Conservation (phyloP, 2,797 vertebrate species). For the Enteromius treurensis region DNA sequence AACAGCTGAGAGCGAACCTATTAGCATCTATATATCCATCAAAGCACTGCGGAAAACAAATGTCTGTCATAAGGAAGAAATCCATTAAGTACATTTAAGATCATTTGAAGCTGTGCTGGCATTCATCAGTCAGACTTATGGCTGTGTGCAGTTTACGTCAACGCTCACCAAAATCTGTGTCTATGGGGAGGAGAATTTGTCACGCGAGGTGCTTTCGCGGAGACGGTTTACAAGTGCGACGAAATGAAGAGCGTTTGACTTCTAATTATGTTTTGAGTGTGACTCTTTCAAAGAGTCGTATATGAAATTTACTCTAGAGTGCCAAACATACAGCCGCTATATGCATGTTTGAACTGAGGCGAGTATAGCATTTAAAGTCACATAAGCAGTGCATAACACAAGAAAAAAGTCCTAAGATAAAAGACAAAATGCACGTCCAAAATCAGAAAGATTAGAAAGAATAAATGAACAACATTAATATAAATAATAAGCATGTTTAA, state of each 20-base stretch:
- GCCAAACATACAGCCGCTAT: constrained; percentile 8
- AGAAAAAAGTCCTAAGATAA: neutral
- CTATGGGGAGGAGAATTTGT: constrained; percentile 31
- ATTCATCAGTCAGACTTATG: constrained; percentile 57
- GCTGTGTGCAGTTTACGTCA: constrained; percentile 40
- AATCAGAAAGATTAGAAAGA: neutral
- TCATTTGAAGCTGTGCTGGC: constrained; percentile 50
- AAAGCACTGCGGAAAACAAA: constrained; percentile 59
- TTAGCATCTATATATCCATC: constrained; percentile 63
- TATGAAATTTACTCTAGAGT: constrained; percentile 25
- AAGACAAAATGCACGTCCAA: neutral
- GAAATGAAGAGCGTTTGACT: constrained; percentile 29
- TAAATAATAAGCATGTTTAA: no score
- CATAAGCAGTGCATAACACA: neutral
- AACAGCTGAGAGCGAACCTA: constrained; percentile 64
- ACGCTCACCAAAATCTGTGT: constrained; percentile 39
- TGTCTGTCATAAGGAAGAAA: constrained; percentile 60
- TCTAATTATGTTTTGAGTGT: constrained; percentile 36
- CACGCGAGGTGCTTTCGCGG: constrained; percentile 16
- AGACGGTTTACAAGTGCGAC: constrained; percentile 25
- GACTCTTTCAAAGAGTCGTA: constrained; percentile 25
- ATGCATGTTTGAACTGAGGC: neutral
- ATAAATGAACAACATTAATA: neutral
- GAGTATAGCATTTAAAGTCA: neutral
- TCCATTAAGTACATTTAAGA: constrained; percentile 65